These are phyloP conservation scores for Erebia ligea DNA, from an alignment of 2,888 invertebrate species.

Conservation along the genomic window DNA sequence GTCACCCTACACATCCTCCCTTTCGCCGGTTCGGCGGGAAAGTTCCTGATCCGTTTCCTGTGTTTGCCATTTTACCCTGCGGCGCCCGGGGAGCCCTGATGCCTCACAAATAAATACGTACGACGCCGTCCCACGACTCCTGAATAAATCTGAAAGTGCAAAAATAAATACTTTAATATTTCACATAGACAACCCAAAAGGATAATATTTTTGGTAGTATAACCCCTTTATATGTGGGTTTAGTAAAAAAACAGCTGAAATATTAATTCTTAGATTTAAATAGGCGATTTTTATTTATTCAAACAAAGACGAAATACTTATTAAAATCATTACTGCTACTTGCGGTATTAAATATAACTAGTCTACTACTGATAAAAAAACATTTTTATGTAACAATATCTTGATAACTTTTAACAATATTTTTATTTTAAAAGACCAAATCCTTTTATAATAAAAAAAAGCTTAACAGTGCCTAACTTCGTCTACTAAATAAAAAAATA, in stretches of 20 bases:
- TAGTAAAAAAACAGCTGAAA: neutral
- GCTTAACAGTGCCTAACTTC: no score
- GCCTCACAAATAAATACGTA: slow-evolving; percentile 67
- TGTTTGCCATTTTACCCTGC: slow-evolving; percentile 68
- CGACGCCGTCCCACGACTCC: slow-evolving; percentile 57
- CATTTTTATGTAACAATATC: no score
- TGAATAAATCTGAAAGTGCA: slow-evolving; percentile 58
- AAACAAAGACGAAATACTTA: no score
- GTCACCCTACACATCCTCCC: slow-evolving; percentile 65
- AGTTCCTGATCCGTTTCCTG: slow-evolving; percentile 79
- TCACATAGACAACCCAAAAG: neutral
- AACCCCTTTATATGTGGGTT: neutral
- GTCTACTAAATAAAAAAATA: no score
- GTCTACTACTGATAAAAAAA: no score
- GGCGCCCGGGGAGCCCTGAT: slow-evolving; percentile 49
- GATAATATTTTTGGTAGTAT: neutral
- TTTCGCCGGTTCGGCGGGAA: slow-evolving; percentile 70
- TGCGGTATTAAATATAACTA: no score
- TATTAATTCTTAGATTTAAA: no score
- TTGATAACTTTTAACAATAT: no score
- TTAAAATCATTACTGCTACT: no score
- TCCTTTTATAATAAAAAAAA: no score
- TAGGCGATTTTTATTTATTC: no score
- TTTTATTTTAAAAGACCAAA: no score
- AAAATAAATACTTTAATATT: slow-evolving; percentile 19